Evolutionary conservation across 2,888 invertebrate genomes (phyloP), one percentile per base, ranked within the genome.

Genomic region (Limulus polyphemus): DNA sequence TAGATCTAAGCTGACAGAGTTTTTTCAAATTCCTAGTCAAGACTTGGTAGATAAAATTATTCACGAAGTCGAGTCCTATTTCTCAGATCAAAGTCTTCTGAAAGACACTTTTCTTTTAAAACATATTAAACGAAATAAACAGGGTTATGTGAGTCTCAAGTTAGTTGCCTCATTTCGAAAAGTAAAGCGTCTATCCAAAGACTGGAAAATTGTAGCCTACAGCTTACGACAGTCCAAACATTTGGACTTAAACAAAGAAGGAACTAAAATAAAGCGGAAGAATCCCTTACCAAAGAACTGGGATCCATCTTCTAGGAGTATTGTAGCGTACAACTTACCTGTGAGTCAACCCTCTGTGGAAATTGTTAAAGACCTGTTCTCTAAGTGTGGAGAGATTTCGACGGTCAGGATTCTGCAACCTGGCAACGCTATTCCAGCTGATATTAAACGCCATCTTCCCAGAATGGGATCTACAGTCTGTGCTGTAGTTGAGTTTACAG

Each of bases 61-160:
- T 58, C 82, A 86, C 56, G 91, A 91, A 75, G 94, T 95, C 46
- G 95, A 97, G 78, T 92, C 88, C 75, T 95, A 95, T 77, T 95
- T 97, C 78, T 91, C 92, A 65, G 92, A 97, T 74, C 90, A 89
- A 58, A 93, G 92, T 76, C 90, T 97, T 70, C 84, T 91, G 5
- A 94, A 94, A 75, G 95, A 97, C 75, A 92, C 94, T 13, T 97
- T 97, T 77, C 80, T 97, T 56, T 78, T 95, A 67, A 97, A 97
- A 75, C 95, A 95, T 75, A 93, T 95, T 32, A 84, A 90, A 62
- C 32, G 32, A 32, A 32, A 32, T 32, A 32, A 32, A 32, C 32
- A 32, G 32, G 32, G 32, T 32, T 32, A 87, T 77, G 94, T 97
- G 14, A 93, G 91, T 60, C 80, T 97, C 59, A 97, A 95, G 76